A percentile compares a stretch with the other conserved stretches of the same genome.
These are phyloP conservation scores for Stenichneumon culpator DNA, from an alignment of 2,888 invertebrate genomes.

Conservation along the genomic window DNA sequence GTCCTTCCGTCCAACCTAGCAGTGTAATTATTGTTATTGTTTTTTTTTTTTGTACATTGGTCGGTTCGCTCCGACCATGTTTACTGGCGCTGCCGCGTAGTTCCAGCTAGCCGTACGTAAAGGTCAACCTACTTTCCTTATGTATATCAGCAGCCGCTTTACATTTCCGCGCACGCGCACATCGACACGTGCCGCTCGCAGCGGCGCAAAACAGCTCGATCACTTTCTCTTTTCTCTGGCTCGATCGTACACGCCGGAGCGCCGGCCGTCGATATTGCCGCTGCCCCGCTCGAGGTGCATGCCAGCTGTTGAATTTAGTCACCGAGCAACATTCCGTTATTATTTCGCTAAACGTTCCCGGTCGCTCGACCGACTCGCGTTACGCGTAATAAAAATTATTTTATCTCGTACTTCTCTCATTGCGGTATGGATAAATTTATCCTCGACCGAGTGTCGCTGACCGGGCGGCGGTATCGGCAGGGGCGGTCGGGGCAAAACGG, in stretches of 20 bases:
- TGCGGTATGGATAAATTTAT: neutral
- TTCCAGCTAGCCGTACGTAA: conserved; percentile 35
- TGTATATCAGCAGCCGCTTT: conserved; percentile 62
- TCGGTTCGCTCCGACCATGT: neutral
- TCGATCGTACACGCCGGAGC: conserved; percentile 24
- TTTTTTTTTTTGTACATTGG: too few relatives aligned
- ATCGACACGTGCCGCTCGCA: conserved; percentile 55
- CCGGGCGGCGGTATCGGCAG: neutral
- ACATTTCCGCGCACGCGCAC: conserved; percentile 64
- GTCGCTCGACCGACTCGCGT: neutral
- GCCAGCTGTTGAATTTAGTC: conserved; percentile 49
- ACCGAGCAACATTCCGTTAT: conserved; percentile 55
- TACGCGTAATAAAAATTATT: neutral
- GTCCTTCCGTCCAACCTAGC: neutral
- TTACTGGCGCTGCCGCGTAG: neutral
- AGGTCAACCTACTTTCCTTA: conserved; percentile 70
- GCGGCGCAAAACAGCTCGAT: conserved; percentile 64
- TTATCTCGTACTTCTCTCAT: conserved; percentile 2
- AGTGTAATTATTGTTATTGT: too few relatives aligned
- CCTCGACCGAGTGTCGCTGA: neutral
- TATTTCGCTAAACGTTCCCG: conserved; percentile 6
- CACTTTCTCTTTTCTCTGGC: conserved; percentile 71
- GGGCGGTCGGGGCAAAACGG: too few relatives aligned
- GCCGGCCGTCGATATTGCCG: conserved; percentile 2
- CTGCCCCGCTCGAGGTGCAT: conserved; percentile 14